Evolutionary conservation across 2,113 vertebrate species (phyloP), one percentile per base, ranked within the genome.

Genomic region (Orientallactaga bullata): DNA sequence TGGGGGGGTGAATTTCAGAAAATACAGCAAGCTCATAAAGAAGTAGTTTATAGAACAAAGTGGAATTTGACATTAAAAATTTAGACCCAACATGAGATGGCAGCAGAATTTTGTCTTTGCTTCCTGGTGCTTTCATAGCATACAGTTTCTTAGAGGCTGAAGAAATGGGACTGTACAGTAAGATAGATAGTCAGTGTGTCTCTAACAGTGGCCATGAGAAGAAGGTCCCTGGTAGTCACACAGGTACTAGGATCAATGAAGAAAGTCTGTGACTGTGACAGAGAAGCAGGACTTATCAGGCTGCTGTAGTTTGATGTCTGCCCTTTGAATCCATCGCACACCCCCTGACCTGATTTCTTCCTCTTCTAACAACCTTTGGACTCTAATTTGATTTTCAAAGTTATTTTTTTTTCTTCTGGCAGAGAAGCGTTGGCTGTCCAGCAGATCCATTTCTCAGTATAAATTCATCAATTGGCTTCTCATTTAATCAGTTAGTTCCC

Each of bases 401-500:
- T 94, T 82, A 77, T 71, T 47, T 87, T 90, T 47, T 87, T 90
- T 95, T 90, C 51, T 91, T 92, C 47, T 95, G 93, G 37, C 66
- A 88, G 81, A 60, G 85, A 93, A 68, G 37, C 10, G 2, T 51
- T 90, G 63, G 47, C 91, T 94, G 71, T 20, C 66, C 93, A 61
- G 89, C 79, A 95, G 87, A 89, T 95, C 61, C 72, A 89, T 93
- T 96, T 94, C 84, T 95, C 93, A 90, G 58, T 86, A 76, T 92
- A 81, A 96, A 96, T 95, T 90, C 95, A 94, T 94, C 84, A 95
- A 71, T 73, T 94, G 91, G 61, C 55, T 94, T 94, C 84, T 85
- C 65, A 51, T 96, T 96, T 94, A 95, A 95, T 96, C 92, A 88
- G 96, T 87, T 90, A 87, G 87, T 94, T 26, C 74, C 66, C 87